These are phyloP conservation scores for Sebastes hopkinsi DNA, from an alignment of 2,797 vertebrate species.

Conservation along the genomic window DNA sequence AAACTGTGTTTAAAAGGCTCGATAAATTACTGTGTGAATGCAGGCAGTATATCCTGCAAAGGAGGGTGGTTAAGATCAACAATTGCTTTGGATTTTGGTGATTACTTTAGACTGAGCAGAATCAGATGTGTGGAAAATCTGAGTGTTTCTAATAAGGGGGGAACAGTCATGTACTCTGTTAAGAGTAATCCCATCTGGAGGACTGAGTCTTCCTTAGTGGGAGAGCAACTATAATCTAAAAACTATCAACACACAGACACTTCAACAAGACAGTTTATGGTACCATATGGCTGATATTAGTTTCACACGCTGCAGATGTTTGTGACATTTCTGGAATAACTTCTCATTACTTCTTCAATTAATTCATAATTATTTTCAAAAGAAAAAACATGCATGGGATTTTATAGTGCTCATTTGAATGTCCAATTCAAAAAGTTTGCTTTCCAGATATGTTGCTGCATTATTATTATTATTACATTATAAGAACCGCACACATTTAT, in stretches of 20 bases:
- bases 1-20: background rate
- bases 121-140: background rate
- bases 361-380: background rate
- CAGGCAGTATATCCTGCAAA: background rate
- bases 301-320: background rate
- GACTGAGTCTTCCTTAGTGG: background rate
- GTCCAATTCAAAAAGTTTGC: background rate
- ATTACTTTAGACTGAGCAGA: background rate
- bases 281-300: background rate
- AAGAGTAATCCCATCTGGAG: conserved; percentile 3
- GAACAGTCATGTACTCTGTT: background rate
- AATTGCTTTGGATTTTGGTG: background rate
- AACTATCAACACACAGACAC: background rate
- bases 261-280: background rate
- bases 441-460: background rate
- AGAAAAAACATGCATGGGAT: background rate
- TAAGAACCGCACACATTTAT: background rate
- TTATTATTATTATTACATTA: background rate
- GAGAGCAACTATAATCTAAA: background rate
- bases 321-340: background rate
- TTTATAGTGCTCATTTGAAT: background rate
- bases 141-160: background rate
- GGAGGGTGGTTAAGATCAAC: background rate
- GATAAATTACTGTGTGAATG: background rate
- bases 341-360: background rate